A percentile compares a stretch with the other conserved stretches of the same genome.
phyloP scores from a whole-genome alignment of 2,888 invertebrate genomes.

The Drosophila mettleri region DNA sequence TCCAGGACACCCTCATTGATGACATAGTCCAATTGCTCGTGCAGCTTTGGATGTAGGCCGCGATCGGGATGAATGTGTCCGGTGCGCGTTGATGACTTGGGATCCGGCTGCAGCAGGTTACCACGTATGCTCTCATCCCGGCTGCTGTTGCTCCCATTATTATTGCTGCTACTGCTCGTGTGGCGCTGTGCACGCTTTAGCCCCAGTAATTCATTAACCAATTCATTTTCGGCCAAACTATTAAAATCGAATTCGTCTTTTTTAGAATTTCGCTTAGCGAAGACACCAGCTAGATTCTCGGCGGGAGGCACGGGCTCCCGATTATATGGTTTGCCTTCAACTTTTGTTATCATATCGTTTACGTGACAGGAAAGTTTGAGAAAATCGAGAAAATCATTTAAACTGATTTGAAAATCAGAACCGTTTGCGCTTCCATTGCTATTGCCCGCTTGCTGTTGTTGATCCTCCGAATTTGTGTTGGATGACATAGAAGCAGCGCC shows the following conservation, averaged over 20 bases:
- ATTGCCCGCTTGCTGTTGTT: slow-evolving; percentile 37
- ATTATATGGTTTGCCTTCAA: slow-evolving; percentile 56
- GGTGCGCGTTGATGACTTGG: slow-evolving; percentile 37
- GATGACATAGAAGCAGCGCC: slow-evolving; percentile 35
- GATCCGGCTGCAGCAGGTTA: slow-evolving; percentile 30
- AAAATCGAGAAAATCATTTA: slow-evolving; percentile 84
- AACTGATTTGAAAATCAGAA: slow-evolving; percentile 77
- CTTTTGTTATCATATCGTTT: slow-evolving; percentile 83
- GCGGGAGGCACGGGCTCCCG: slow-evolving; percentile 63
- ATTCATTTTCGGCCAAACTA: slow-evolving; percentile 80
- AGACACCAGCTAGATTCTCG: slow-evolving; percentile 36
- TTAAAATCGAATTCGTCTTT: slow-evolving; percentile 79
- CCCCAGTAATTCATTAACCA: slow-evolving; percentile 81
- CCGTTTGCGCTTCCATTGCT: slow-evolving; percentile 26
- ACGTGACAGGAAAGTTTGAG: slow-evolving; percentile 85
- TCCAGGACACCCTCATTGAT: slow-evolving; percentile 93
- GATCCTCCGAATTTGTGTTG: slow-evolving; percentile 28
- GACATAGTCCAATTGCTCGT: slow-evolving; percentile 86
- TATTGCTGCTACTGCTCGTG: neutral
- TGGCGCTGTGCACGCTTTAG: slow-evolving; percentile 41
- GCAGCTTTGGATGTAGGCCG: slow-evolving; percentile 81
- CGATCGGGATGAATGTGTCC: slow-evolving; percentile 42
- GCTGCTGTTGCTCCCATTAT: slow-evolving; percentile 2
- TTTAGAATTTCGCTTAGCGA: slow-evolving; percentile 59
- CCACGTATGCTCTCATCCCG: slow-evolving; percentile 40